Evolutionary conservation across 2,797 vertebrate genomes (phyloP).

Genomic region (Sebastes jordani): DNA sequence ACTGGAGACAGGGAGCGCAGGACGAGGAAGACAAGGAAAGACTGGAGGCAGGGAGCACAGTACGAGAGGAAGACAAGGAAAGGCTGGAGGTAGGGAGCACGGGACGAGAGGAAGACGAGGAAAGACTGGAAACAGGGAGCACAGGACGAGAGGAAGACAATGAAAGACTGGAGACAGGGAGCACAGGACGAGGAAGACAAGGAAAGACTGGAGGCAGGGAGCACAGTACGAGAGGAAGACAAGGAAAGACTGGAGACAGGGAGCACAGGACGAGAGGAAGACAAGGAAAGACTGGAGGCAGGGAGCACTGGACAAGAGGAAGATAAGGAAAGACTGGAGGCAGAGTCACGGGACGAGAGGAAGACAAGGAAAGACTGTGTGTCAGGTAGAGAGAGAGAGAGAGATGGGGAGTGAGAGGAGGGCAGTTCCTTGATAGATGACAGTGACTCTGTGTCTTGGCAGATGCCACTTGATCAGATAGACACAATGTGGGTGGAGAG

Average conservation of each 20-base stretch:
- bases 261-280: neutral
- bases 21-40: no score
- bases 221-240: neutral
- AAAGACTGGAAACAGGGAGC: neutral
- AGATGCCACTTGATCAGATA: conserved; percentile 56
- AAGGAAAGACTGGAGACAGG: neutral
- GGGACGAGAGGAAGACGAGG: neutral
- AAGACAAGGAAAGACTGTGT: neutral
- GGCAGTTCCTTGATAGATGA: conserved; percentile 57
- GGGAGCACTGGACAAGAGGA: neutral
- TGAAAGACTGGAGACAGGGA: neutral
- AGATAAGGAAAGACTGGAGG: neutral
- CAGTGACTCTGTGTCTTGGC: conserved; percentile 31
- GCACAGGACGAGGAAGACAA: neutral
- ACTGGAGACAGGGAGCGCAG: no score
- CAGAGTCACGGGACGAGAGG: neutral
- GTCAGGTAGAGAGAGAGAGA: conserved; percentile 17
- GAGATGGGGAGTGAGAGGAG: conserved; percentile 18
- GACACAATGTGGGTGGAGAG: conserved; percentile 40
- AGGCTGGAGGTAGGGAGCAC: neutral
- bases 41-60: neutral
- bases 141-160: neutral
- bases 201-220: neutral
- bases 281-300: neutral
- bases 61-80: neutral